Conservation (phyloP, 2,113 vertebrate genomes). For the Pantherophis guttatus region DNA sequence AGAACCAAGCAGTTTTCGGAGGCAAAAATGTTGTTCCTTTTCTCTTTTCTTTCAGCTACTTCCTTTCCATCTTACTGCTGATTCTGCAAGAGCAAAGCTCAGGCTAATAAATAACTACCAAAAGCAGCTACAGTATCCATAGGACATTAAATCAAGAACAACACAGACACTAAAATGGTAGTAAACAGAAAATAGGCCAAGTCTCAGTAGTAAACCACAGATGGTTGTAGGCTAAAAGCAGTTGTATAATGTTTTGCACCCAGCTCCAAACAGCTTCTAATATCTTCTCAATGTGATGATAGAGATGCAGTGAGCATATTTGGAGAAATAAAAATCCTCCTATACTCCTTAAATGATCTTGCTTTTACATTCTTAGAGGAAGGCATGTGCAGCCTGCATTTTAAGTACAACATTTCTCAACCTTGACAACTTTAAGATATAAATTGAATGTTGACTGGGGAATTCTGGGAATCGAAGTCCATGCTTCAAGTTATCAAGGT, state of each 20-base stretch:
- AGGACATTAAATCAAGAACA: constrained; percentile 21
- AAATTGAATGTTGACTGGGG: neutral
- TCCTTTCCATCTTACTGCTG: constrained; percentile 4
- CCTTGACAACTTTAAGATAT: neutral
- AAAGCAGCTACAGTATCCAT: constrained; percentile 26
- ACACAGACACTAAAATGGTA: constrained; percentile 10
- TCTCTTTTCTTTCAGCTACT: constrained; percentile 2
- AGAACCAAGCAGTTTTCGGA: neutral
- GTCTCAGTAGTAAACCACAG: constrained; percentile 17
- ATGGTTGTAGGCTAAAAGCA: constrained; percentile 8
- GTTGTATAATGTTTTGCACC: rapidly evolving
- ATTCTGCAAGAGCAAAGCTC: neutral
- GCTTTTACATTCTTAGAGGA: neutral
- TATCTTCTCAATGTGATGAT: neutral
- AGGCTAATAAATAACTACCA: neutral
- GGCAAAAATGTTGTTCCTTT: constrained; percentile 16
- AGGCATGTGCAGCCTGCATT: neutral
- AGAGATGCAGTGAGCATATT: neutral
- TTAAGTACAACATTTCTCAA: neutral
- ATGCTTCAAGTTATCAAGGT: neutral
- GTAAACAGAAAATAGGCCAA: constrained; percentile 27
- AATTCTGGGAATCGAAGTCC: neutral
- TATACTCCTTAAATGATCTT: neutral
- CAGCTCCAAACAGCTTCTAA: constrained; percentile 1
- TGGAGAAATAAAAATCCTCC: constrained; percentile 7